Evolutionary conservation across 2,888 invertebrate species (phyloP), one percentile per base, ranked within the genome.

Genomic region (Amiota mariae): DNA sequence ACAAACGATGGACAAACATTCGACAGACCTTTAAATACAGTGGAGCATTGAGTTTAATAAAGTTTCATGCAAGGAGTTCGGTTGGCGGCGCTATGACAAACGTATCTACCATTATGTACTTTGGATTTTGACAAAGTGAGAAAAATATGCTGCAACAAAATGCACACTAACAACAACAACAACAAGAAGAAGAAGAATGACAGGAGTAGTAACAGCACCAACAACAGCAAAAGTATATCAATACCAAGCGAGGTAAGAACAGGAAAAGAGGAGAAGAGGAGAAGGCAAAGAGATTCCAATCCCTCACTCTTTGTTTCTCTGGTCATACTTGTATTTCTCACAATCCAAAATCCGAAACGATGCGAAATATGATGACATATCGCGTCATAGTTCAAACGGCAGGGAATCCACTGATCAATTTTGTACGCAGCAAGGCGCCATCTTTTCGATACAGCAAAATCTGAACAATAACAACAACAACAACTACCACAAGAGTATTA

Each of bases 371-470:
- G 89, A 89, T 89, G 89, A 89, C 89, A 89, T 89, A 89, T 89
- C 89, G 89, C 89, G 86, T 89, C 89, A 89, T 89, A 89, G 89
- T 89, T 89, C 89, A 89, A 90, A 88, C 89, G 87, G 88, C 89
- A 90, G 89, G 89, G 89, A 89, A 87, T 89, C 89, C 87, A 87
- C 87, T 87, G 89, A 90, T 90, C 89, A 90, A 90, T 90, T 90
- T 90, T 87, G 84, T 80, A 88, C 89, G 86, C 89, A 90, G 89
- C 89, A 87, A 76, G 89, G 89, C 85, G 87, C 87, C 88, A 88
- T 87, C 86, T 85, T 86, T 85, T 80, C 78, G 74, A 67, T 78
- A 79, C 76, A 77, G 68, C 18, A 63, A 46, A 46, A 36, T 46
- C 18, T 11, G 6, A 63, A 36, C 63, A 18, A 61, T 2, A 49